phyloP scores from a whole-genome alignment of 2,888 invertebrate species.

The Masnerella sp. region DNA sequence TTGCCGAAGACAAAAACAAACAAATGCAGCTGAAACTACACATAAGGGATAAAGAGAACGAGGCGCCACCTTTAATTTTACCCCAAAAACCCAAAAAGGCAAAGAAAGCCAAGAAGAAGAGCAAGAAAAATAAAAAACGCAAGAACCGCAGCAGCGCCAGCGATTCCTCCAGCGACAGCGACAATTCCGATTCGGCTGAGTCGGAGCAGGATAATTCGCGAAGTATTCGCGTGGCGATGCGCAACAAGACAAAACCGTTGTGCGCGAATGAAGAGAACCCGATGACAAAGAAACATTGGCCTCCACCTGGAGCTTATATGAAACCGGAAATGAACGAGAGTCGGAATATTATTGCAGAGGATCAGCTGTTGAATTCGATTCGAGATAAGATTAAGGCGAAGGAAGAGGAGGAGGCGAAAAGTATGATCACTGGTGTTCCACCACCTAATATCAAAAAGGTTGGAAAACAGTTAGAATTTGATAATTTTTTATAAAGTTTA shows the following conservation, averaged over 20 bases:
- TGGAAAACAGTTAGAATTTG: no score
- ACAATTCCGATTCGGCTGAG: constrained; percentile 76
- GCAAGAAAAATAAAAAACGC: constrained; percentile 78
- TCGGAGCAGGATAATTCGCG: constrained; percentile 79
- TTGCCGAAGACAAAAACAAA: no score
- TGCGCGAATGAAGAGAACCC: constrained; percentile 77
- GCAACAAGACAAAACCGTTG: constrained; percentile 80
- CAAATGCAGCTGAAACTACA: no score
- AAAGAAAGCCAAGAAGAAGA: constrained; percentile 79
- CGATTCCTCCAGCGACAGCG: constrained; percentile 75
- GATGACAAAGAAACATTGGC: constrained; percentile 77
- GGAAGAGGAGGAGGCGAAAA: constrained; percentile 78
- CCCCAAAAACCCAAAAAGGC: constrained; percentile 81
- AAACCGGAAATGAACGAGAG: constrained; percentile 66
- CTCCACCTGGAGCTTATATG: constrained; percentile 70
- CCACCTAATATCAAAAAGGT: constrained; percentile 53
- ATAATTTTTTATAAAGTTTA: neutral
- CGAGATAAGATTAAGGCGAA: constrained; percentile 80
- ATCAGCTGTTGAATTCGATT: constrained; percentile 78
- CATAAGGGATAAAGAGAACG: no score
- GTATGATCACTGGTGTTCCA: constrained; percentile 62
- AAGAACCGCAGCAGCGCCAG: constrained; percentile 76
- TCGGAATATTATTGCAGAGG: constrained; percentile 75
- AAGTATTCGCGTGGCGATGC: constrained; percentile 84
- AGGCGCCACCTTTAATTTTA: no score